Conservation (phyloP, 2,113 vertebrate genomes). For the Sphyrna mokarran region DNA sequence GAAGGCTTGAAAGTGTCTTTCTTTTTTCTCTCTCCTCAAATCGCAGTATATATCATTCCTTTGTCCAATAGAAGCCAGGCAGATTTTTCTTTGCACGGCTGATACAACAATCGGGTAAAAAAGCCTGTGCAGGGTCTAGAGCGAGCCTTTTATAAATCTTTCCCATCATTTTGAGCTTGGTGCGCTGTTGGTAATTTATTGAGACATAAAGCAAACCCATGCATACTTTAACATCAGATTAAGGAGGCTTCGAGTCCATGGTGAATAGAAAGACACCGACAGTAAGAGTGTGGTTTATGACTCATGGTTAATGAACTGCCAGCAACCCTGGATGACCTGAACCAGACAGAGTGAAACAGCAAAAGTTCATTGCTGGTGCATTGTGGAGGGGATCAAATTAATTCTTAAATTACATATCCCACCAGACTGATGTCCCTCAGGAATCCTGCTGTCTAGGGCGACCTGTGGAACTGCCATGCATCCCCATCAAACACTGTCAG, state of each 20-base stretch:
- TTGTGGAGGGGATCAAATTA: not conserved
- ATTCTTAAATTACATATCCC: not conserved
- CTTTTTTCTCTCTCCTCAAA: not conserved
- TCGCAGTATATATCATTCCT: not conserved
- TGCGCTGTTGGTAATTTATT: conserved; percentile 21
- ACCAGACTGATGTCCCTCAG: not conserved
- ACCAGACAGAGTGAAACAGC: not conserved
- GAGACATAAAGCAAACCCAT: conserved; percentile 15
- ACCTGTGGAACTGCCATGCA: not conserved
- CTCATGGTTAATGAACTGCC: conserved; percentile 28
- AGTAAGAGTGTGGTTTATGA: conserved; percentile 5
- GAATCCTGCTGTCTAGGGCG: not conserved
- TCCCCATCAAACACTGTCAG: not conserved
- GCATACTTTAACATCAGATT: conserved; percentile 26
- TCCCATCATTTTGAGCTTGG: not conserved
- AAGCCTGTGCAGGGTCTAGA: too few relatives aligned
- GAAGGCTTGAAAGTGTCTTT: conserved; percentile 11
- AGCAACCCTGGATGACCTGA: not conserved
- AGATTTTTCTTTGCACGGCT: not conserved
- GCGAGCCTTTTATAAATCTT: not conserved
- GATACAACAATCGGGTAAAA: not conserved
- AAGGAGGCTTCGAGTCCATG: not conserved
- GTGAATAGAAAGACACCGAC: not conserved
- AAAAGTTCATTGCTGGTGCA: conserved; percentile 1
- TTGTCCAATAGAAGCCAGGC: not conserved